A percentile compares a stretch with the other conserved stretches of the same genome.
Evolutionary conservation across 2,113 vertebrate genomes (phyloP).

Genomic region (Xiphophorus maculatus): DNA sequence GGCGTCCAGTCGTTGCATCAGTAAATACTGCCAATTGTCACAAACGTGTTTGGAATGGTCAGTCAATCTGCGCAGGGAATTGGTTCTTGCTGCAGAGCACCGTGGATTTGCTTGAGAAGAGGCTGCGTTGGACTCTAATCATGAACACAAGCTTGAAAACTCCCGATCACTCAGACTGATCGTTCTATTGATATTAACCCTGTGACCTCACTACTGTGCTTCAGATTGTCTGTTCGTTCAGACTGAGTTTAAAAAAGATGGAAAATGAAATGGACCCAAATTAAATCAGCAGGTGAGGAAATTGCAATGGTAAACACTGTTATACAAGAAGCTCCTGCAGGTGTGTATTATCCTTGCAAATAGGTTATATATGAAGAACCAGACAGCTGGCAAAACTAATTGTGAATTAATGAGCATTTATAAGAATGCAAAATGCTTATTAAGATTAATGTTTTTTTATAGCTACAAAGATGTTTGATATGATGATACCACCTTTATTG

Average conservation of each 20-base stretch:
- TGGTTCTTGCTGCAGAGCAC: conserved; percentile 19
- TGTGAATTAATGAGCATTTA: conserved; percentile 26
- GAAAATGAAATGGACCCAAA: conserved; percentile 46
- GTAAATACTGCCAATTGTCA: conserved; percentile 48
- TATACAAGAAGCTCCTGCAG: conserved; percentile 18
- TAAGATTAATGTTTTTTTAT: conserved; percentile 8
- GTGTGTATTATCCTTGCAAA: conserved; percentile 36
- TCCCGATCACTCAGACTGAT: conserved; percentile 15
- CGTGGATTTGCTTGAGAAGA: conserved; percentile 35
- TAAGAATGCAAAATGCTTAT: conserved; percentile 55
- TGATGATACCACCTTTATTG: conserved; percentile 15
- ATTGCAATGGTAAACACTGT: conserved; percentile 46
- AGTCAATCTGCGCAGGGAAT: conserved; percentile 26
- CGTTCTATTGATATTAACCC: conserved; percentile 30
- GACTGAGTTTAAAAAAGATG: conserved; percentile 28
- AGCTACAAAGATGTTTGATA: conserved; percentile 32
- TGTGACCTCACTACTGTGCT: conserved; percentile 22
- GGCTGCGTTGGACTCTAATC: conserved; percentile 7
- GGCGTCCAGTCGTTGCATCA: conserved; percentile 19
- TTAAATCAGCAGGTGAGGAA: conserved; percentile 58
- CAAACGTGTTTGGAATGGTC: conserved; percentile 14
- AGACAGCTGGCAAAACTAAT: conserved; percentile 32
- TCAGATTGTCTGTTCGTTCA: conserved; percentile 12
- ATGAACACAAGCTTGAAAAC: neutral
- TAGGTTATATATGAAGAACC: conserved; percentile 49